phyloP scores from a whole-genome alignment of 2,113 vertebrate genomes.

The Melanotaenia duboulayi region DNA sequence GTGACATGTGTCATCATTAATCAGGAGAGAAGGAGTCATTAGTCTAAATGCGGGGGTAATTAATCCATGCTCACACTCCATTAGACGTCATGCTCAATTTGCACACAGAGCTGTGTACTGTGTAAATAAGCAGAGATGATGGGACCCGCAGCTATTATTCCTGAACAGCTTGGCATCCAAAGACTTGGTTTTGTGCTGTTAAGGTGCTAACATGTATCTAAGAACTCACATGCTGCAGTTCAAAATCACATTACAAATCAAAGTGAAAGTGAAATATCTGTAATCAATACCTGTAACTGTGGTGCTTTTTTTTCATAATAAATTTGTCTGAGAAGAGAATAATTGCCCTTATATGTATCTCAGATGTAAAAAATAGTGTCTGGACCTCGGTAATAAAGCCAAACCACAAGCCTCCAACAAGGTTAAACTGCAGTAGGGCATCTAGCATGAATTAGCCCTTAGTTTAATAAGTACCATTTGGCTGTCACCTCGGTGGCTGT shows the following conservation, averaged over 20 bases:
- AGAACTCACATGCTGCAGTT: background rate
- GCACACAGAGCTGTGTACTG: constrained; percentile 54
- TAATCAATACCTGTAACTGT: constrained; percentile 27
- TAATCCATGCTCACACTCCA: constrained; percentile 68
- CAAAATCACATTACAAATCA: constrained; percentile 10
- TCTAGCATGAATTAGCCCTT: constrained; percentile 69
- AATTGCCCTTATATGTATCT: constrained; percentile 54
- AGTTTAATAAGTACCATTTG: constrained; percentile 79
- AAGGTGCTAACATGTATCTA: constrained; percentile 8
- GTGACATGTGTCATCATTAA: constrained; percentile 71
- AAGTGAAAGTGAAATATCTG: constrained; percentile 13
- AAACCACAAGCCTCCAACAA: constrained; percentile 58
- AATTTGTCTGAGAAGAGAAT: constrained; percentile 56
- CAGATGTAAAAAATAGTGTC: constrained; percentile 43
- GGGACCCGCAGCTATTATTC: constrained; percentile 37
- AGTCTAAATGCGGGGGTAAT: constrained; percentile 66
- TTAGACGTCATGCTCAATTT: constrained; percentile 73
- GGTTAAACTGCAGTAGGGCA: constrained; percentile 66
- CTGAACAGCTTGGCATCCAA: constrained; percentile 8
- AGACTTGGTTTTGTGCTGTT: background rate
- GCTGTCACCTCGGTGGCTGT: constrained; percentile 71
- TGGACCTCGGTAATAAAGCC: constrained; percentile 49
- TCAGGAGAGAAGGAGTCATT: constrained; percentile 71
- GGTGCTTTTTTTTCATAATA: constrained; percentile 12
- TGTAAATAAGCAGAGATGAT: constrained; percentile 61